These are phyloP conservation scores for Aelia acuminata DNA, from an alignment of 2,888 invertebrate species.

Conservation along the genomic window DNA sequence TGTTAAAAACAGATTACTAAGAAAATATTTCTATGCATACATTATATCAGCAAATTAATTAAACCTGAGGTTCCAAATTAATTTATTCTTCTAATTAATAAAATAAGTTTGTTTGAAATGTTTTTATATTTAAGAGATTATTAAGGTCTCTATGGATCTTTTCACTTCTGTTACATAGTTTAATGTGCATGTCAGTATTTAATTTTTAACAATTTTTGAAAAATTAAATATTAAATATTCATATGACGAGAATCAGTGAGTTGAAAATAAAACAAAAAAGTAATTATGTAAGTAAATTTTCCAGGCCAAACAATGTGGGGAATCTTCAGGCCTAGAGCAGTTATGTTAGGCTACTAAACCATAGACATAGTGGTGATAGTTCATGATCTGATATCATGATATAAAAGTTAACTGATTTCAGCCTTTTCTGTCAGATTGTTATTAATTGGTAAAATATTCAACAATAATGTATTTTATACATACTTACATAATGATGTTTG, in stretches of 20 bases:
- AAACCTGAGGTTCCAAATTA: not conserved
- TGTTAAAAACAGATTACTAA: slow-evolving; percentile 23
- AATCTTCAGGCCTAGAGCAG: not conserved
- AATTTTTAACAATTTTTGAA: not conserved
- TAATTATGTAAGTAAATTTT: not conserved
- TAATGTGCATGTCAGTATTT: not conserved
- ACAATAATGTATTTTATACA: too few species aligned
- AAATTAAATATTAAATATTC: not conserved
- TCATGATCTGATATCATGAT: too few species aligned
- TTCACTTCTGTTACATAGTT: not conserved
- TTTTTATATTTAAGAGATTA: not conserved
- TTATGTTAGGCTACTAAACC: too few species aligned
- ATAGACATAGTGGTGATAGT: too few species aligned
- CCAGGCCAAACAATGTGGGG: not conserved
- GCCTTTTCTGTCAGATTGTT: too few species aligned
- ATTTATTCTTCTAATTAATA: not conserved
- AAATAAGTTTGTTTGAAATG: not conserved
- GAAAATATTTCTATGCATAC: not conserved
- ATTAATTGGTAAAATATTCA: too few species aligned
- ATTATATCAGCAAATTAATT: not conserved
- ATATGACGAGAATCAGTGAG: not conserved
- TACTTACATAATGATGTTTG: too few species aligned
- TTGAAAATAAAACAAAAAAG: not conserved
- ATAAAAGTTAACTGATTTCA: too few species aligned
- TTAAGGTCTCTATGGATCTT: not conserved